Evolutionary conservation across 2,113 vertebrate species (phyloP), one percentile per base, ranked within the genome.

Genomic region (Heterocephalus glaber): DNA sequence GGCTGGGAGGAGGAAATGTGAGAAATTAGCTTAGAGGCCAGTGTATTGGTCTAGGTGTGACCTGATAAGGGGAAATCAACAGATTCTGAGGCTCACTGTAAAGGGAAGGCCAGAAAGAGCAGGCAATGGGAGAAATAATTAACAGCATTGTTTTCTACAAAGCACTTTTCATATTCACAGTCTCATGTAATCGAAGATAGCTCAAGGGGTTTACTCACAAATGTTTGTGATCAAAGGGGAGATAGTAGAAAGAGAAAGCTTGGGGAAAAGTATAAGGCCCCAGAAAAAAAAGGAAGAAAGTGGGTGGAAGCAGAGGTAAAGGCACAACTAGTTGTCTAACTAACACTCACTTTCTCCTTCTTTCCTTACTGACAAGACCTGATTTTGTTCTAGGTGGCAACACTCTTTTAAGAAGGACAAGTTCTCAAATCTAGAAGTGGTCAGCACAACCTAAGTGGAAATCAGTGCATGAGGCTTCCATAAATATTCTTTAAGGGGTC

Each of bases 331-430:
- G 41, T 16, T 17, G 38, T 33, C 76, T 49, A 65, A 10, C 12
- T 11, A 77, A 17, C 35, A 65, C 14, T 33, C 4, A 0, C 68
- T 82, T 82, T 77, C 35, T 82, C 30, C 30, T 72, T 82, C 24
- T 66, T 76, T 56, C 12, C 92, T 81, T 81, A 70, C 26, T 52
- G 80, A 44, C 33, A 83, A 58, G 61, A 72, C 8, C 30, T 65
- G n/a, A 86, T 90, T 90, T 95, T 93, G 49, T 95, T 88, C 63
- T 38, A 66, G 66, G 30, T 66, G 7, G 47, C 28, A 89, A 74
- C 79, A 26, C 35, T 93, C 61, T 58, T 4, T 58, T 76, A 52
- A 84, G 95, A 93, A 94, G 24, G 30, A 47, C 41, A 3, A 20
- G 56, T 90, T 92, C 60, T 92, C 85, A 77, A 88, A 66, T 79